Base-by-base conservation (phyloP, 2,797 vertebrate species). In the Manis crassicaudata region DNA sequence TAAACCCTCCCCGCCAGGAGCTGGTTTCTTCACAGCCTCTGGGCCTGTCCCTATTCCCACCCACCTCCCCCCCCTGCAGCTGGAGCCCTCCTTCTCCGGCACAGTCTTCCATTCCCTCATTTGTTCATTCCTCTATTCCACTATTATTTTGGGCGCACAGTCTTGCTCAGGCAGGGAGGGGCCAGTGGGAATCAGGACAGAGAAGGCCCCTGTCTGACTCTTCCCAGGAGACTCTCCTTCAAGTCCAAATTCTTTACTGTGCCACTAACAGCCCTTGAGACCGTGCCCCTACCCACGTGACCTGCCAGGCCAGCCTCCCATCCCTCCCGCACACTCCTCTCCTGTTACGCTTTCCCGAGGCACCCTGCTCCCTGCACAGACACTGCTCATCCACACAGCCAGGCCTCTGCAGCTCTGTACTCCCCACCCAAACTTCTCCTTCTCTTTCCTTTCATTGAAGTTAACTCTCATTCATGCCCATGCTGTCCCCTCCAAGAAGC, bases 381-480 rank as follows among this genome's bases (percentile, higher is more conserved):
- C 10, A 58, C 3, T 0, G 25, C 29, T 43, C 25, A n/a, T 43
- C 27, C 20, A 3, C 35, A 4, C 1, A 0, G 5, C 46, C 4
- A 11, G 5, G 68, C 54, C 43, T 56, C 27, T 12, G 35, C 2
- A 2, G n/a, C 11, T 40, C 54, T 63, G 16, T 5, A 14, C 58
- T 54, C 12, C 29, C 60, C 23, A 18, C 50, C 23, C 2, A 13
- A 11, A 50, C 46, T 2, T 29, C 37, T 10, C 29, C 65, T n/a
- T 68, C 76, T 54, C 52, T 29, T 7, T n/a, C 54, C 40, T 60
- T 23, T 35, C 54, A 62, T 50, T 6, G 32, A 12, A 17, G 21
- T 10, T 21, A 67, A 43, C 32, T 23, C 50, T 43, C 86, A 29
- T 7, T 52, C 12, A 17, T 27, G 54, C 56, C 46, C 37, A 35